A percentile compares a stretch with the other conserved stretches of the same genome.
Conservation (phyloP, 2,888 invertebrate genomes). For the Apomyelois bistriatella region DNA sequence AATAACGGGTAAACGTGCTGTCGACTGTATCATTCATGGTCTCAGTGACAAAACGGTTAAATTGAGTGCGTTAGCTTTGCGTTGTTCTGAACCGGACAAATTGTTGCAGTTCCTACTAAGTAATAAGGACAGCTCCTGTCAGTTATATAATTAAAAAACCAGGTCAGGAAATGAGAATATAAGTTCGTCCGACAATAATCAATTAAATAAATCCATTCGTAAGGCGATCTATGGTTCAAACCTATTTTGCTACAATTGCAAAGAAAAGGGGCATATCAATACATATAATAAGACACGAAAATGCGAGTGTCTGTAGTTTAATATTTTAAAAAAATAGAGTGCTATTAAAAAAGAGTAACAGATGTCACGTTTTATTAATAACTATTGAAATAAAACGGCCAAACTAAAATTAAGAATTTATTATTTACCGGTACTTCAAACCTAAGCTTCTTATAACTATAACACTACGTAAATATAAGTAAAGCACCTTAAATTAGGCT, state of each 20-base stretch:
- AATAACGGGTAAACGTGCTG: background rate
- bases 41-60: background rate
- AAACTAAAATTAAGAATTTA: too few relatives aligned
- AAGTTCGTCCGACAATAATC: background rate
- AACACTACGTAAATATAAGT: too few relatives aligned
- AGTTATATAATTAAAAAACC: background rate
- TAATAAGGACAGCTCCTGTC: background rate
- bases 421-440: too few relatives aligned
- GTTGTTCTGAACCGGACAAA: background rate
- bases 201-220: background rate
- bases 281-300: too few relatives aligned
- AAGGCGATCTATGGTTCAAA: background rate
- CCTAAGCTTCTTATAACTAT: too few relatives aligned
- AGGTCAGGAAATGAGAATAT: background rate
- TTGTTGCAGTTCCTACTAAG: background rate
- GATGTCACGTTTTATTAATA: too few relatives aligned
- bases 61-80: background rate
- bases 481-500: too few relatives aligned
- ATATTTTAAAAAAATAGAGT: too few relatives aligned
- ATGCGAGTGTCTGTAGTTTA: too few relatives aligned
- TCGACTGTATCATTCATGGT: constrained; percentile 11
- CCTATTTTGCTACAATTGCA: constrained; percentile 13
- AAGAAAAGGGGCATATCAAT: constrained; percentile 10
- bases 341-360: too few relatives aligned
- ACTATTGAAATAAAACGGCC: too few relatives aligned